Conservation (phyloP, 2,797 vertebrate species). For the Fistularia tabacaria region DNA sequence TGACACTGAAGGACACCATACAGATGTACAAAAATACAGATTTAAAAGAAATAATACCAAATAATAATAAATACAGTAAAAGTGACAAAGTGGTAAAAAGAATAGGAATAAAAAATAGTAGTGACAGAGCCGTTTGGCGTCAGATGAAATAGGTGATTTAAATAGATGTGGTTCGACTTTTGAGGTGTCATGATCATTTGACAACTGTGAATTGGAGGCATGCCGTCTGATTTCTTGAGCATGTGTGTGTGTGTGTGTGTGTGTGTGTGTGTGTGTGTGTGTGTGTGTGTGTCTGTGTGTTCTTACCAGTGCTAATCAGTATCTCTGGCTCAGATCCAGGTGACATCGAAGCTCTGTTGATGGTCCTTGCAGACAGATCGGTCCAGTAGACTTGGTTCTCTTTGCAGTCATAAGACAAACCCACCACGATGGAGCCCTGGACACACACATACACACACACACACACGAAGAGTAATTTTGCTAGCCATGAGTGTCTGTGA, state of each 20-base stretch:
- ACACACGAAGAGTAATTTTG: not conserved
- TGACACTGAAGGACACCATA: too few species aligned
- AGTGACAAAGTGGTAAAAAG: too few species aligned
- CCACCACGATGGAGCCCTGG: slow-evolving; percentile 95
- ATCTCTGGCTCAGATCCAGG: slow-evolving; percentile 86
- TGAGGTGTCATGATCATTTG: too few species aligned
- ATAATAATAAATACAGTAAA: too few species aligned
- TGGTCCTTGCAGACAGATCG: slow-evolving; percentile 86
- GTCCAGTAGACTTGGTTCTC: slow-evolving; percentile 93
- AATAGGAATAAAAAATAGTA: too few species aligned
- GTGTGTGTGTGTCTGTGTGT: not conserved
- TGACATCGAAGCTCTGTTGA: slow-evolving; percentile 82
- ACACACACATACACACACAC: slow-evolving; percentile 1
- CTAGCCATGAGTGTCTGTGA: too few species aligned
- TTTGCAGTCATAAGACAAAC: slow-evolving; percentile 89
- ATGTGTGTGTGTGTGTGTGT: not conserved
- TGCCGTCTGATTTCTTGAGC: not conserved
- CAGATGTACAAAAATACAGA: too few species aligned
- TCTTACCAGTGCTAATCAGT: slow-evolving; percentile 82
- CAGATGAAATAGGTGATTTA: too few species aligned
- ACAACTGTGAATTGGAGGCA: not conserved
- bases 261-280: too few species aligned
- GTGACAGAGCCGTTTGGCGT: too few species aligned
- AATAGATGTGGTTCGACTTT: too few species aligned
- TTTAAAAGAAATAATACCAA: too few species aligned